phyloP scores from a whole-genome alignment of 1,140 invertebrate genomes.

The Drosophila quadrilineata region DNA sequence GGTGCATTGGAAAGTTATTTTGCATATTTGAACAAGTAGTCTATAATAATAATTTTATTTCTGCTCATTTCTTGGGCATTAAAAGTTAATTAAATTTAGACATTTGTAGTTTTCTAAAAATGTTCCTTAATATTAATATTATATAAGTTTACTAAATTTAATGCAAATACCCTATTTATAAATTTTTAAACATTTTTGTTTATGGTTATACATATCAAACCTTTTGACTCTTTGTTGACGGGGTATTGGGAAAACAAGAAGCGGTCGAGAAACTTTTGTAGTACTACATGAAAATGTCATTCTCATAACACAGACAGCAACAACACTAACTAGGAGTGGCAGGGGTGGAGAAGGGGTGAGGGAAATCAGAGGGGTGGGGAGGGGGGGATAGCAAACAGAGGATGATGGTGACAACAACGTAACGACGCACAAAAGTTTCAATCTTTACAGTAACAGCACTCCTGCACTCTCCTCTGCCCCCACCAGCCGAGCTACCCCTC shows the following conservation, averaged over 20 bases:
- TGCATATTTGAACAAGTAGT: no score
- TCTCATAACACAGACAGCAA: slow-evolving; percentile 62
- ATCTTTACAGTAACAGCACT: slow-evolving; percentile 25
- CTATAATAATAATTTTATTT: no score
- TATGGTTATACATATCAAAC: not conserved
- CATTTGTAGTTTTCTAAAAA: no score
- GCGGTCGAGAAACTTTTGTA: slow-evolving; percentile 76
- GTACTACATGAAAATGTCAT: slow-evolving; percentile 78
- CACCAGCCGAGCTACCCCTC: not conserved
- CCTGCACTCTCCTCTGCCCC: not conserved
- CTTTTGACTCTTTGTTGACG: not conserved
- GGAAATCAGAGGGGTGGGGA: no score
- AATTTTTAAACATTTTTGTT: no score
- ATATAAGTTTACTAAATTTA: not conserved
- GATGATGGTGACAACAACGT: slow-evolving; percentile 42
- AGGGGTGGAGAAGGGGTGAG: no score
- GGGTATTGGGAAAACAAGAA: slow-evolving; percentile 60
- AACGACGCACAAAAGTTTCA: slow-evolving; percentile 76
- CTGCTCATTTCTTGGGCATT: no score
- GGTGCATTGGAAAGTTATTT: no score
- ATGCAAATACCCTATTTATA: not conserved
- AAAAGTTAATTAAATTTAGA: no score
- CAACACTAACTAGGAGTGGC: slow-evolving; percentile 13
- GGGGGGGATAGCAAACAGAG: slow-evolving; percentile 23
- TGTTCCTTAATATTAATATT: no score